Evolutionary conservation across 2,797 vertebrate genomes (phyloP).

Genomic region (Tenualosa thibaudeaui): DNA sequence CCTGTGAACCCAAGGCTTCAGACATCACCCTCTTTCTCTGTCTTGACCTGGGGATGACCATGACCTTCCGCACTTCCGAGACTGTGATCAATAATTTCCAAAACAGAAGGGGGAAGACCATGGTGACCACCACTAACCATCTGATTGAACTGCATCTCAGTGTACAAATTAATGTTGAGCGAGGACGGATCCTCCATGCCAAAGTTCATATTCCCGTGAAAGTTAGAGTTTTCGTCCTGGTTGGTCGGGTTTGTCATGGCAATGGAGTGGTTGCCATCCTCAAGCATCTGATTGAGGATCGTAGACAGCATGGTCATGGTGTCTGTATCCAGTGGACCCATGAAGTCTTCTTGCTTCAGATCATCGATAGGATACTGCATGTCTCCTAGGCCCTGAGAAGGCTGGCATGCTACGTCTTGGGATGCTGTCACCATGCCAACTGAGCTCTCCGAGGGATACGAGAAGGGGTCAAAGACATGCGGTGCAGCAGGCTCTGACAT

Average conservation of each 20-base stretch:
- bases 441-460: constrained; percentile 40
- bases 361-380: constrained; percentile 47
- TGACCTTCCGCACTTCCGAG: constrained; percentile 50
- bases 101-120: constrained; percentile 19
- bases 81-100: neutral
- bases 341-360: constrained; percentile 46
- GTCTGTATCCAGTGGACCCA: constrained; percentile 32
- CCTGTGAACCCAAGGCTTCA: constrained; percentile 13
- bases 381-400: constrained; percentile 40
- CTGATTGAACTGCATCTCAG: constrained; percentile 70
- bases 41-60: constrained; percentile 47
- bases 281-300: constrained; percentile 17
- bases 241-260: constrained; percentile 20
- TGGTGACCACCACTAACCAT: constrained; percentile 67
- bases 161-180: constrained; percentile 65
- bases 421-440: neutral
- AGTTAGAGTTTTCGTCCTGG: constrained; percentile 39
- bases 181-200: constrained; percentile 33
- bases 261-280: neutral
- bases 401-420: constrained; percentile 12
- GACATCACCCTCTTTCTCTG: constrained; percentile 50
- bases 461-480: constrained; percentile 47
- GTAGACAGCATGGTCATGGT: constrained; percentile 31
- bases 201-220: constrained; percentile 60
- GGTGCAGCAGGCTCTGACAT: constrained; percentile 43